phyloP scores from a whole-genome alignment of 2,113 vertebrate genomes.

The human (Homo sapiens) region GRCh38 chr5:101225001-101225500 shows the following conservation, averaged over 20 bases:
- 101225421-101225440: neutral
- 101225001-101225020: slow-evolving; percentile 53
- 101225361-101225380: neutral
- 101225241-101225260: neutral
- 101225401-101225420: neutral
- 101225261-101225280: neutral
- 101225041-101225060: neutral
- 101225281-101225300: neutral
- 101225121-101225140: neutral
- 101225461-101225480: neutral
- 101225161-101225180: slow-evolving; percentile 10
- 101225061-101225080: neutral
- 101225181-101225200: slow-evolving; percentile 24
- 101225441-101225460: neutral
- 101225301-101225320: neutral
- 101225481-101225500: neutral
- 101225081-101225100: slow-evolving; percentile 26
- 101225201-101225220: neutral
- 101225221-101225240: neutral
- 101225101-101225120: neutral
- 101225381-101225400: neutral
- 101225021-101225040: slow-evolving; percentile 46
- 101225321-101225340: neutral
- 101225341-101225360: neutral
- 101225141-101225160: neutral